Conservation (phyloP, 2,888 invertebrate species). For the Listrodromus nycthemerus region DNA sequence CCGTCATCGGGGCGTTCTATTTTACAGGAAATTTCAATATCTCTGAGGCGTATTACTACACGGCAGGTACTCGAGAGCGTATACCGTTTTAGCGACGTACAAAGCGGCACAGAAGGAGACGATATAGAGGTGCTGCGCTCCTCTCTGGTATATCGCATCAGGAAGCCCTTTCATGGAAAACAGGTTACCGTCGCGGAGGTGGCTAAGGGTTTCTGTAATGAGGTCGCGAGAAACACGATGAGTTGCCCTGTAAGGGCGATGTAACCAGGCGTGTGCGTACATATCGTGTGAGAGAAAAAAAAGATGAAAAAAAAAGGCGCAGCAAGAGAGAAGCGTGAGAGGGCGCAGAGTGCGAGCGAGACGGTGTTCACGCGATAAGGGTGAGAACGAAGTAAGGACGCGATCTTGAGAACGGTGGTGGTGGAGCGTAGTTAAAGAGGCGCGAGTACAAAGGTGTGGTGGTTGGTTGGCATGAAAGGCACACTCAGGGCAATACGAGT, state of each 20-base stretch:
- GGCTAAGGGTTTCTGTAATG: constrained; percentile 32
- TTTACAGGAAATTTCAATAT: constrained; percentile 44
- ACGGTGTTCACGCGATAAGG: constrained; percentile 18
- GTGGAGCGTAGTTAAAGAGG: not conserved
- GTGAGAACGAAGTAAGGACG: constrained; percentile 1
- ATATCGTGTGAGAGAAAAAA: constrained; percentile 39
- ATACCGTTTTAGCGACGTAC: not conserved
- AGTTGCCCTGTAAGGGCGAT: constrained; percentile 36
- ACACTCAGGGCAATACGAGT: constrained; percentile 7
- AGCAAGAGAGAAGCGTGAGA: not conserved
- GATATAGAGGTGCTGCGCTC: not conserved
- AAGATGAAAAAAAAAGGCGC: not conserved
- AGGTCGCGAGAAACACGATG: constrained; percentile 34
- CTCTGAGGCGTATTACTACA: constrained; percentile 30
- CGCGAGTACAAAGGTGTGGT: not conserved
- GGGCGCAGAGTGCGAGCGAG: not conserved
- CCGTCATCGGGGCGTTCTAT: constrained; percentile 9
- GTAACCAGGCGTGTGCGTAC: constrained; percentile 46
- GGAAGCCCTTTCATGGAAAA: constrained; percentile 39
- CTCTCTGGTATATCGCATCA: not conserved
- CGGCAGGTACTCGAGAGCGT: constrained; percentile 9
- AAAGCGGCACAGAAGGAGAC: constrained; percentile 21
- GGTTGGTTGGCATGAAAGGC: not conserved
- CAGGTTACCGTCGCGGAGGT: constrained; percentile 17
- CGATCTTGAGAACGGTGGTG: constrained; percentile 20